phyloP scores from a whole-genome alignment of 1,140 invertebrate species.

The Trachelipus rathkii region DNA sequence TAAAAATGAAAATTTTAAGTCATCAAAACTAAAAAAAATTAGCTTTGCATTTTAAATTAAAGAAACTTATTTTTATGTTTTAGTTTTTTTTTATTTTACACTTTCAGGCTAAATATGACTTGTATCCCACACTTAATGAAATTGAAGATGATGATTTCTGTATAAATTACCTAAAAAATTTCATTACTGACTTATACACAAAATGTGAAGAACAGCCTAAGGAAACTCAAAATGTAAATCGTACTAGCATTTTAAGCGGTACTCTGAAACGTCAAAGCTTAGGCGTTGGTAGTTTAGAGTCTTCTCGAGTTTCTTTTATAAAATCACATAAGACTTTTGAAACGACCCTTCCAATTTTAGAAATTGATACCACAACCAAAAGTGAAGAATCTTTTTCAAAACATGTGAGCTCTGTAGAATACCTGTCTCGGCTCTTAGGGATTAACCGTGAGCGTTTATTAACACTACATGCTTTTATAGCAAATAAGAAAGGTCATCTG shows the following conservation, averaged over 20 bases:
- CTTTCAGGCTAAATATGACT: conserved; percentile 27
- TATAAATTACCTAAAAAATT: conserved; percentile 18
- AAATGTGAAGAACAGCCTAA: neutral
- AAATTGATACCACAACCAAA: no score
- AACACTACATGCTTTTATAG: neutral
- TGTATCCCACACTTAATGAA: conserved; percentile 31
- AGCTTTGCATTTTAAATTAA: no score
- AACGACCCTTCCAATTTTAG: no score
- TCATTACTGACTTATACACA: conserved; percentile 23
- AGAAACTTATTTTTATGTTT: no score
- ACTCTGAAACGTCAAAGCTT: no score
- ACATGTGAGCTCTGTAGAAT: neutral
- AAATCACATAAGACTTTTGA: no score
- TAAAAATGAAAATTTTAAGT: no score
- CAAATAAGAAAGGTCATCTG: neutral
- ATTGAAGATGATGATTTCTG: conserved; percentile 19
- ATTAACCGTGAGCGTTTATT: neutral
- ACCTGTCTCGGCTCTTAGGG: neutral
- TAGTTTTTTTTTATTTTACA: neutral
- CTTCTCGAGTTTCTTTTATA: no score
- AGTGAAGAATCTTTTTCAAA: neutral
- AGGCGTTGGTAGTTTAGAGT: no score
- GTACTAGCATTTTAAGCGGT: neutral
- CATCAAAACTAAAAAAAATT: no score
- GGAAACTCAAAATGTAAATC: neutral